Conservation (phyloP, 2,888 invertebrate species). For the Diaphora mendica region DNA sequence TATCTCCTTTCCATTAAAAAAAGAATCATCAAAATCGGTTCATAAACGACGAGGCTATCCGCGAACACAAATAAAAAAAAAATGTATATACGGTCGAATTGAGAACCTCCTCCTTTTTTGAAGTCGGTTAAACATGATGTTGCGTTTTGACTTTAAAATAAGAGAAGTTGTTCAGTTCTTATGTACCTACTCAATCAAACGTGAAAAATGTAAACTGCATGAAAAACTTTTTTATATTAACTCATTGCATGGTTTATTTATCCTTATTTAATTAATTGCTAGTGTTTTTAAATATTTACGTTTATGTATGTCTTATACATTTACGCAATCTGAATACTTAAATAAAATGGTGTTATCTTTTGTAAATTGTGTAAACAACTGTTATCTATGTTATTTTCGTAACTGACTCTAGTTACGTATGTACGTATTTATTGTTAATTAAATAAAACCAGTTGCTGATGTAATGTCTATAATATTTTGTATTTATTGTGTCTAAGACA, state of each 20-base stretch:
- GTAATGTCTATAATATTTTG: not conserved
- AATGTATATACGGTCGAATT: too few relatives aligned
- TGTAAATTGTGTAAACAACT: not conserved
- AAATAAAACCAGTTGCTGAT: conserved; percentile 1
- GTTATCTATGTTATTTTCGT: conserved; percentile 1
- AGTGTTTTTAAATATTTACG: not conserved
- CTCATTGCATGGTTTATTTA: not conserved
- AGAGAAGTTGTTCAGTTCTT: not conserved
- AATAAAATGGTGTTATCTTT: conserved; percentile 8
- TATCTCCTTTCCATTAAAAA: too few relatives aligned
- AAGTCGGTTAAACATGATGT: conserved; percentile 21
- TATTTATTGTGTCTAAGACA: too few relatives aligned
- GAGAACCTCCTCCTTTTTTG: too few relatives aligned
- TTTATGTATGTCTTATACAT: not conserved
- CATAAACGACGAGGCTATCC: too few relatives aligned
- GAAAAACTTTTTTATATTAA: not conserved
- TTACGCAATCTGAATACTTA: not conserved
- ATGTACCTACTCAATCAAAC: not conserved
- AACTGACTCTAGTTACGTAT: not conserved
- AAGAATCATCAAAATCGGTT: too few relatives aligned
- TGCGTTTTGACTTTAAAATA: not conserved
- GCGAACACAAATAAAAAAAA: too few relatives aligned
- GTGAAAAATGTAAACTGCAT: not conserved
- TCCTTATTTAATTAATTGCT: not conserved
- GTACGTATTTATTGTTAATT: not conserved